Conservation (phyloP, 2,888 invertebrate species). For the Temnothorax rugatulus region DNA sequence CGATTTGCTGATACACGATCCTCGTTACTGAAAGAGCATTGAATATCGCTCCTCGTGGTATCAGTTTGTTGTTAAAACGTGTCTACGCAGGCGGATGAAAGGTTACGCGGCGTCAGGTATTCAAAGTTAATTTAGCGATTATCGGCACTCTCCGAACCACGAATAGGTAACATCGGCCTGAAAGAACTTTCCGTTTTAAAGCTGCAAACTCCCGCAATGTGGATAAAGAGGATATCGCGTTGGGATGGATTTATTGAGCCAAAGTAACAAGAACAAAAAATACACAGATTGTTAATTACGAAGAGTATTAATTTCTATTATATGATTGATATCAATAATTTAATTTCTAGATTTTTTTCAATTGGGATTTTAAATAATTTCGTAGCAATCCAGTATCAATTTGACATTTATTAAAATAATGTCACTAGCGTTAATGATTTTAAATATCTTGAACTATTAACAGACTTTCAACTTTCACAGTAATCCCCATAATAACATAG, state of each 20-base stretch:
- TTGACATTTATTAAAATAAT: slow-evolving; percentile 7
- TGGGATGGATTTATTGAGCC: slow-evolving; percentile 37
- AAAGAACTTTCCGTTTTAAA: slow-evolving; percentile 59
- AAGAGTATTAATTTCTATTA: slow-evolving; percentile 3
- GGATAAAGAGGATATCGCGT: slow-evolving; percentile 56
- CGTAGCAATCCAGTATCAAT: not conserved
- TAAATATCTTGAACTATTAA: not conserved
- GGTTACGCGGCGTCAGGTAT: slow-evolving; percentile 69
- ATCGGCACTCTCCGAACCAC: slow-evolving; percentile 73
- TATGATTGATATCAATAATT: not conserved
- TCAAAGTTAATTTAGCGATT: slow-evolving; percentile 81
- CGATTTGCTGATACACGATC: slow-evolving; percentile 58
- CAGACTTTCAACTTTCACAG: not conserved
- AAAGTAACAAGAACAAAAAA: slow-evolving; percentile 25
- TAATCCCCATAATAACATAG: not conserved
- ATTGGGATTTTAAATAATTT: slow-evolving; percentile 4
- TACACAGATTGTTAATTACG: slow-evolving; percentile 6
- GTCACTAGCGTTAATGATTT: not conserved
- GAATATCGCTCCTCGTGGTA: slow-evolving; percentile 64
- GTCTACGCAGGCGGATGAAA: slow-evolving; percentile 63
- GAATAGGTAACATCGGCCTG: slow-evolving; percentile 53
- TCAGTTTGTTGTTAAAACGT: slow-evolving; percentile 79
- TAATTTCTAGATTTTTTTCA: not conserved
- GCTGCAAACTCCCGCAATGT: slow-evolving; percentile 50
- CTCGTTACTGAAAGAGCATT: slow-evolving; percentile 49